These are phyloP conservation scores for Cirrhinus molitorella DNA, from an alignment of 2,797 vertebrate species.

Conservation along the genomic window DNA sequence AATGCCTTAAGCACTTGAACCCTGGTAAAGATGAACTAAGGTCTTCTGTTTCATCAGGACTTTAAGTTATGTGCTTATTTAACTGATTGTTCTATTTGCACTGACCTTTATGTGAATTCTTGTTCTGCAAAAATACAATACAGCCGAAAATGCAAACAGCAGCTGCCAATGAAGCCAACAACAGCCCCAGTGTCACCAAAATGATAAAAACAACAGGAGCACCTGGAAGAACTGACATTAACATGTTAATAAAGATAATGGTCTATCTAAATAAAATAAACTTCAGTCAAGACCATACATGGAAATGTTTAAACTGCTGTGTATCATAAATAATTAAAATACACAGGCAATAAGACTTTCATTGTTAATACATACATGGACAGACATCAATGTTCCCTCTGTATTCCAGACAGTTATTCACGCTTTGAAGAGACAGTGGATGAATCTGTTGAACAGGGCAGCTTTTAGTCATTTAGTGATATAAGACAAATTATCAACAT, in stretches of 20 bases:
- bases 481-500: background rate
- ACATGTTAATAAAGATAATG: background rate
- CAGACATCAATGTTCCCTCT: slow-evolving; percentile 50
- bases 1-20: no score
- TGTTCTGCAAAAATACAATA: slow-evolving; percentile 60
- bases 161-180: background rate
- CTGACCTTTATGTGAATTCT: slow-evolving; percentile 66
- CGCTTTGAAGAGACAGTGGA: slow-evolving; percentile 72
- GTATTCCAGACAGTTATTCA: slow-evolving; percentile 62
- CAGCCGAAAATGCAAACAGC: slow-evolving; percentile 23
- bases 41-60: background rate
- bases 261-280: background rate
- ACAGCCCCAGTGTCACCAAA: background rate
- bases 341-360: background rate
- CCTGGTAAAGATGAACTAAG: no score
- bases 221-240: slow-evolving; percentile 44
- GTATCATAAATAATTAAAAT: slow-evolving; percentile 44
- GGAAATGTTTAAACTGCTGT: background rate
- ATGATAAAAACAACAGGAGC: background rate
- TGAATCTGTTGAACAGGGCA: slow-evolving; percentile 69
- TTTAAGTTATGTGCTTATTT: background rate
- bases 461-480: slow-evolving; percentile 1
- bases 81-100: background rate
- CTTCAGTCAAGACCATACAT: background rate
- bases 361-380: slow-evolving; percentile 49